Conservation (phyloP, 2,113 vertebrate species). For the Hippocampus comes region DNA sequence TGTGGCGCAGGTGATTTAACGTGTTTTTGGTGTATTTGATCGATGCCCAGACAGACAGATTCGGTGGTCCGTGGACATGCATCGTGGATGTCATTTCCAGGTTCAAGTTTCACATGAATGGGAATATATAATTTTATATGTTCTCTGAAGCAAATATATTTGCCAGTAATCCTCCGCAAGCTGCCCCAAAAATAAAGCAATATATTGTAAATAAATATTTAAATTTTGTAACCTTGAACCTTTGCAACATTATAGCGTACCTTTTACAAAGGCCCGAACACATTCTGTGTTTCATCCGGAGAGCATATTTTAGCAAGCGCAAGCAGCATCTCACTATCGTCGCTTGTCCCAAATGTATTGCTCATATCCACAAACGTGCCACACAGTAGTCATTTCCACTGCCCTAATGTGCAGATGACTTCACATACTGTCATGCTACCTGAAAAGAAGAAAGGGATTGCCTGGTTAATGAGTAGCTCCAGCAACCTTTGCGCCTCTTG, state of each 20-base stretch:
- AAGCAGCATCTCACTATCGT: neutral
- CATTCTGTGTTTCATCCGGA: neutral
- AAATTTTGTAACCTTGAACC: neutral
- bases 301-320: neutral
- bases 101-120: too few relatives aligned
- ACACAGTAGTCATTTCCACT: slow-evolving; percentile 29
- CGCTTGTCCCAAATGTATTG: neutral
- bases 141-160: too few relatives aligned
- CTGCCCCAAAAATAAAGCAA: too few relatives aligned
- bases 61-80: too few relatives aligned
- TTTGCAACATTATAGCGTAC: neutral
- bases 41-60: too few relatives aligned
- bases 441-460: slow-evolving; percentile 51
- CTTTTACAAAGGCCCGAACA: neutral
- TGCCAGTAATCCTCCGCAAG: too few relatives aligned
- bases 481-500: slow-evolving; percentile 84
- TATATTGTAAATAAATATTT: too few relatives aligned
- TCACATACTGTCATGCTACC: slow-evolving; percentile 40
- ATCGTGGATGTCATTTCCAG: too few relatives aligned
- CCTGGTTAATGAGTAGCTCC: slow-evolving; percentile 91
- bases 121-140: too few relatives aligned
- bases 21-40: too few relatives aligned
- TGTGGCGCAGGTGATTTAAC: too few relatives aligned
- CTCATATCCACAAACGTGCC: neutral
- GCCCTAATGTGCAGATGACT: slow-evolving; percentile 17